phyloP scores from a whole-genome alignment of 2,113 vertebrate genomes.

The crab-eating macaque (Macaca fascicularis) region DNA sequence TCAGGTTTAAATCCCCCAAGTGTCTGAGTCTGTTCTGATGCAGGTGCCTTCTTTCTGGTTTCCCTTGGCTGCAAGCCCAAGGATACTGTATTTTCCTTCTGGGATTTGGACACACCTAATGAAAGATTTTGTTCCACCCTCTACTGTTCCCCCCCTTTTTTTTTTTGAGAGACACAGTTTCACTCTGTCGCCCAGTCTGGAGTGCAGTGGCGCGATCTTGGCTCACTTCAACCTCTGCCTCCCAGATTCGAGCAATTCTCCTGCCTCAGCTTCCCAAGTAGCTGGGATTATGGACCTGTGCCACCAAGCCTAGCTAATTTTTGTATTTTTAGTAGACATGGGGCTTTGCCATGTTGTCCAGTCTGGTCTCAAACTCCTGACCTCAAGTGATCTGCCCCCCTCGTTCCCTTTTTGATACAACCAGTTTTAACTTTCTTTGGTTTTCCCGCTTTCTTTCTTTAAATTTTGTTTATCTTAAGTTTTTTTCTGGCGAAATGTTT shows the following conservation, averaged over 20 bases:
- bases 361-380: too few species aligned
- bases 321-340: too few species aligned
- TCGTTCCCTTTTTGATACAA: background rate
- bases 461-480: background rate
- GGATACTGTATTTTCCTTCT: background rate
- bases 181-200: too few species aligned
- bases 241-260: too few species aligned
- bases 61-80: background rate
- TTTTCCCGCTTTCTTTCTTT: background rate
- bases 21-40: fast-evolving
- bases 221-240: too few species aligned
- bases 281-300: too few species aligned
- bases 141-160: fast-evolving
- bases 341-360: too few species aligned
- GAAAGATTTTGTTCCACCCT: background rate
- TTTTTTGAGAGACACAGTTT: too few species aligned
- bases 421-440: background rate
- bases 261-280: too few species aligned
- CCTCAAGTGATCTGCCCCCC: too few species aligned
- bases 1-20: background rate
- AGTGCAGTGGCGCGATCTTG: too few species aligned
- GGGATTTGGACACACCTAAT: background rate
- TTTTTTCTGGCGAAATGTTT: background rate
- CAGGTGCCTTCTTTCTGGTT: background rate
- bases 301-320: too few species aligned